phyloP scores from a whole-genome alignment of 1,140 invertebrate genomes.

The Adelges cooleyi region DNA sequence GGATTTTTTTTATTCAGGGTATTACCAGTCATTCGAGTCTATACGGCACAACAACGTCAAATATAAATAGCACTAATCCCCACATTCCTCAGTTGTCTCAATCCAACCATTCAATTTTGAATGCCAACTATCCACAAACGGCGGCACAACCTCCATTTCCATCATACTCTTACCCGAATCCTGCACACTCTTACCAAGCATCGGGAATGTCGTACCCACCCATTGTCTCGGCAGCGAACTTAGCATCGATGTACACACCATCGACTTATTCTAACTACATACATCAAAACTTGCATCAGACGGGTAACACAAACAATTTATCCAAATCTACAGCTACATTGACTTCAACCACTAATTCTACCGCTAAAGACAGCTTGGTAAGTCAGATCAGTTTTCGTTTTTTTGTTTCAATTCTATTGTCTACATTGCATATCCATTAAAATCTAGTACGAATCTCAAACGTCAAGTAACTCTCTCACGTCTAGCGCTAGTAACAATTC shows the following conservation, averaged over 20 bases:
- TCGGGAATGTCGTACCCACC: conserved; percentile 19
- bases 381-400: not conserved
- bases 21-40: conserved; percentile 14
- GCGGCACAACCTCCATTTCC: not conserved
- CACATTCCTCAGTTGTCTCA: conserved; percentile 26
- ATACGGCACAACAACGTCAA: conserved; percentile 10
- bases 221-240: conserved; percentile 10
- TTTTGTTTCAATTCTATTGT: not conserved
- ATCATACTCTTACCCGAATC: conserved; percentile 9
- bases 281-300: conserved; percentile 20
- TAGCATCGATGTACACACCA: conserved; percentile 22
- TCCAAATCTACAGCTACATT: conserved; percentile 10
- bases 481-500: conserved; percentile 23
- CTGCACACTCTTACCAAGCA: conserved; percentile 14
- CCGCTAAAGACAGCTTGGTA: conserved; percentile 11
- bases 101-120: conserved; percentile 19
- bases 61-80: conserved; percentile 11
- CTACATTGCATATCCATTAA: not conserved
- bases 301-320: conserved; percentile 10
- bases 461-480: conserved; percentile 5
- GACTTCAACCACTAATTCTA: conserved; percentile 1
- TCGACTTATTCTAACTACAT: conserved; percentile 14
- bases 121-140: conserved; percentile 24
- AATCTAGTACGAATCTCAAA: conserved; percentile 13
- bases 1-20: not conserved